Conservation (phyloP, 2,888 invertebrate genomes). For the Orthosia gracilis region DNA sequence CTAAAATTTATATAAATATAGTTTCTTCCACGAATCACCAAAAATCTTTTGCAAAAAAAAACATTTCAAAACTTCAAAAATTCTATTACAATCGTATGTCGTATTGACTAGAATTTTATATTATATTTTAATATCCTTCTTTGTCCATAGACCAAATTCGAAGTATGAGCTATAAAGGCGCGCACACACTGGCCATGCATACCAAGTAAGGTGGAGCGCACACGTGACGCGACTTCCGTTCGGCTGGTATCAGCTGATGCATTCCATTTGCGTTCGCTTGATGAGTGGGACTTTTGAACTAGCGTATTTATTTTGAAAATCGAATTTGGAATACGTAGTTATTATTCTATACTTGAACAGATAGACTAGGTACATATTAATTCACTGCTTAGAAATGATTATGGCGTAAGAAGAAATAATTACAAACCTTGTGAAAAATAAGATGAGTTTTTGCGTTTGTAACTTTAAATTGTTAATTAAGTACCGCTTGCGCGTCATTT, state of each 20-base stretch:
- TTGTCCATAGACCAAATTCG: slow-evolving; percentile 63
- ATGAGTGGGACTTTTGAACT: slow-evolving; percentile 52
- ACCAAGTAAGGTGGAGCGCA: slow-evolving; percentile 75
- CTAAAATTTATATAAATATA: too few relatives aligned
- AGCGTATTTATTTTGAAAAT: slow-evolving; percentile 25
- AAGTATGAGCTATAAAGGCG: slow-evolving; percentile 67
- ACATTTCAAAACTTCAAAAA: slow-evolving; percentile 17
- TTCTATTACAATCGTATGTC: slow-evolving; percentile 55
- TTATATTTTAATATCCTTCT: slow-evolving; percentile 58
- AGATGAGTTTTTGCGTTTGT: not conserved
- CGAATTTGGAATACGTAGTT: slow-evolving; percentile 14
- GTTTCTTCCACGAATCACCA: not conserved
- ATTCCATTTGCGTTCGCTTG: slow-evolving; percentile 62
- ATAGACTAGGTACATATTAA: not conserved
- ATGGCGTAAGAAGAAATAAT: not conserved
- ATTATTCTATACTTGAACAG: not conserved
- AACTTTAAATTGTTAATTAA: slow-evolving; percentile 9
- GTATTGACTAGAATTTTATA: slow-evolving; percentile 32
- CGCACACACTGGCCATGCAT: slow-evolving; percentile 73
- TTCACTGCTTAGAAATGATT: not conserved
- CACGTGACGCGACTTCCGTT: slow-evolving; percentile 86
- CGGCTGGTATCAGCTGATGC: slow-evolving; percentile 69
- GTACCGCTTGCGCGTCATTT: slow-evolving; percentile 7
- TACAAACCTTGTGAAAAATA: not conserved
- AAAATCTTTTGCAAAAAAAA: not conserved